Evolutionary conservation across 2,888 invertebrate genomes (phyloP), one percentile per base, ranked within the genome.

Genomic region (Camponotus fellah): DNA sequence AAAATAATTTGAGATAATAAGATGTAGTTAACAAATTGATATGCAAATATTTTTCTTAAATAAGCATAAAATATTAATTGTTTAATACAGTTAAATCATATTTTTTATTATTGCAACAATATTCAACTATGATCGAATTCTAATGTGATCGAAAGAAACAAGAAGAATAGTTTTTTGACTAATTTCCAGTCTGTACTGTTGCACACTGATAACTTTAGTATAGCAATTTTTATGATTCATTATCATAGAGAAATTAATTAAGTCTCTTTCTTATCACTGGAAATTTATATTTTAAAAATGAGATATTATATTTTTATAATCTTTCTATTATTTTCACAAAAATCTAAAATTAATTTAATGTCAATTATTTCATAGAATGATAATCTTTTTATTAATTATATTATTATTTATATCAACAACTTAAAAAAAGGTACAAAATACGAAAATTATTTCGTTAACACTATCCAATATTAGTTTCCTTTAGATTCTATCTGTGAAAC

Each of bases 401-500:
- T 69, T 40, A 17, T 14, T 37, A 17, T 53, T 17, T 37, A 65
- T 14, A 49, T 12, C 0, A 3, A 37, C 40, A 75, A 2, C 14
- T 14, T 34, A 26, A 4, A 5, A 43, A 75, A 46, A 75, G 2
- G 4, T 2, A 3, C 43, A 75, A 58, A 21, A 49, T 53, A 10
- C 9, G 17, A 53, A 17, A 0, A 65, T 53, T 76, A 26, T 26
- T 40, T 34, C 37, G 3, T 53, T 12, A 21, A 68, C 49, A 40
- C 12, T 14, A 56, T 17, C 6, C 9, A 58, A 58, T 8, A 2
- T 37, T 12, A 34, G 5, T 6, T 68, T 56, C 32, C 58, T 14
- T 9, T 43, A 49, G 21, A 32, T 65, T 3, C 56, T n/a, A 66
- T 56, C 56, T 65, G 37, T 37, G 43, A 49, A 81, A 43, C 37